These are phyloP conservation scores for Acanthosepion esculentum DNA, from an alignment of 2,888 invertebrate genomes.

Conservation along the genomic window DNA sequence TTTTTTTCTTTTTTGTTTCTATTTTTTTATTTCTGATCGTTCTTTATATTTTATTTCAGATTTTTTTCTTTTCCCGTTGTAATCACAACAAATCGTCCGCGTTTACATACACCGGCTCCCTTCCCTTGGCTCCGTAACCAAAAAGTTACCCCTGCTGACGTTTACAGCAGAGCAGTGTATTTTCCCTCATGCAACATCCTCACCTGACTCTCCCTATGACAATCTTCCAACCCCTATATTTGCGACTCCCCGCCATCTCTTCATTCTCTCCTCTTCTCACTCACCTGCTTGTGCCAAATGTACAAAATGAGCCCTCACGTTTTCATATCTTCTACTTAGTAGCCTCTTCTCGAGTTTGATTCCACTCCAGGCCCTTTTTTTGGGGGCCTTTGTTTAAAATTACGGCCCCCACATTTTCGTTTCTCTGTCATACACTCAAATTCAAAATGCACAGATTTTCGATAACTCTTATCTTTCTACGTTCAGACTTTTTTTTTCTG, in stretches of 20 bases:
- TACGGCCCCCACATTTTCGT: not conserved
- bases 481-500: too few relatives aligned
- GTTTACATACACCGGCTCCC: too few relatives aligned
- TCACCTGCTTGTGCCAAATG: not conserved
- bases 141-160: too few relatives aligned
- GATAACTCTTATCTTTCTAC: too few relatives aligned
- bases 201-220: not conserved
- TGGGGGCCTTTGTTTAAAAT: not conserved
- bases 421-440: too few relatives aligned
- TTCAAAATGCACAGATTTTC: too few relatives aligned
- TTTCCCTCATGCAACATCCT: not conserved
- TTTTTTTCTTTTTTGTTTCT: too few relatives aligned
- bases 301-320: slow-evolving; percentile 9
- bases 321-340: slow-evolving; percentile 23
- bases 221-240: not conserved
- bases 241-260: not conserved
- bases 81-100: too few relatives aligned
- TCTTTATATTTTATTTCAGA: too few relatives aligned
- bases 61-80: too few relatives aligned
- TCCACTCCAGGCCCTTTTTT: not conserved
- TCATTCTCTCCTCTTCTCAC: not conserved
- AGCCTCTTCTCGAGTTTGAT: not conserved
- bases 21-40: too few relatives aligned
- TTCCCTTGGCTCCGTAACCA: too few relatives aligned
- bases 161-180: not conserved